Evolutionary conservation across 35 echinoderm and acorn worm species (phyloP).

Genomic region (Hemicentrotus pulcherrimus): DNA sequence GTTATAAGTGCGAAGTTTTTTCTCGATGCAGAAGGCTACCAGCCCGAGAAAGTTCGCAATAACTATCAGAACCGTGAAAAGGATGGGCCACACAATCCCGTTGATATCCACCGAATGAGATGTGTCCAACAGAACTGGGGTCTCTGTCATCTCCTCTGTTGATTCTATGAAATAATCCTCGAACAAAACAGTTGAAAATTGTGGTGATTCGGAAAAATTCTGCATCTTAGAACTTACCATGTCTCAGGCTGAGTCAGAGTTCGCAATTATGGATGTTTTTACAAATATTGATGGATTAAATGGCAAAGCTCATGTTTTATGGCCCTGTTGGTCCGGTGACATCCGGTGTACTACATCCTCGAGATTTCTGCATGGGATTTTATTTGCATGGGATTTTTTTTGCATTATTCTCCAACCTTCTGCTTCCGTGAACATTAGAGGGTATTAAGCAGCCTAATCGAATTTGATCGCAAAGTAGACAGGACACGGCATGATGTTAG

Average conservation of each 20-base stretch:
- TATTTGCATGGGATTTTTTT: background rate
- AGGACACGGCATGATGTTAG: background rate
- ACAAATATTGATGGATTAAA: background rate
- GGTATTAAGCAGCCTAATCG: background rate
- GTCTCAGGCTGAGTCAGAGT: background rate
- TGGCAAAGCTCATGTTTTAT: background rate
- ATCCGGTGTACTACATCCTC: background rate
- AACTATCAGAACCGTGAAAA: background rate
- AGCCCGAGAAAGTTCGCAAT: background rate
- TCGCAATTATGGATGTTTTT: background rate
- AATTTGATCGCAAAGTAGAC: background rate
- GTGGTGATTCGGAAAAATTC: background rate
- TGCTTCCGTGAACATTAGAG: background rate
- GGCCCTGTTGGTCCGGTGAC: background rate
- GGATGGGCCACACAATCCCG: background rate
- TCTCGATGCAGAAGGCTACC: slow-evolving; percentile 29
- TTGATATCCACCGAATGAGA: background rate
- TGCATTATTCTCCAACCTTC: background rate
- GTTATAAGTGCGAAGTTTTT: slow-evolving; percentile 56
- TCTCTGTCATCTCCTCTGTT: background rate
- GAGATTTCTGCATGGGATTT: background rate
- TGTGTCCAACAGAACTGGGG: background rate
- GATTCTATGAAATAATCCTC: background rate
- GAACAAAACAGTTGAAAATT: background rate
- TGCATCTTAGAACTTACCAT: background rate